phyloP scores from a whole-genome alignment of 2,113 vertebrate genomes.

The Amazona guildingii region DNA sequence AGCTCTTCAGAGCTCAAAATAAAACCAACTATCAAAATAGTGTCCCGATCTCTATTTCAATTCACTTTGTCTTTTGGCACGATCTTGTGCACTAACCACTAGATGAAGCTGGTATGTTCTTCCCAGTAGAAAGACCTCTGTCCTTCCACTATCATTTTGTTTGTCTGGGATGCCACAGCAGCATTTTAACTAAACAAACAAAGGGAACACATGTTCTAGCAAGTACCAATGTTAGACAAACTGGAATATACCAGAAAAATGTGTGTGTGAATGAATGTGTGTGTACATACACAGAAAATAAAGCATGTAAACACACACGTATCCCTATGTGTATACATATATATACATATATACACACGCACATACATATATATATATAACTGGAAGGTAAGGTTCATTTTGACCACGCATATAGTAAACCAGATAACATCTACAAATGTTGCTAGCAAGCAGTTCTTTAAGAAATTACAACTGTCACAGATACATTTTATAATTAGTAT shows the following conservation, averaged over 20 bases:
- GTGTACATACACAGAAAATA: rapidly evolving
- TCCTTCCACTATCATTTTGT: not conserved
- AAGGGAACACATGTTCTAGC: not conserved
- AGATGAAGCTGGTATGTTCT: not conserved
- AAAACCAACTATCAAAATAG: not conserved
- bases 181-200: not conserved
- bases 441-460: not conserved
- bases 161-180: not conserved
- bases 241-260: not conserved
- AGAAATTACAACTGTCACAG: not conserved
- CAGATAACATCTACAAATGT: not conserved
- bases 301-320: rapidly evolving
- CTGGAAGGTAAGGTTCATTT: not conserved
- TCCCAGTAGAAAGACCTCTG: not conserved
- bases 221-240: not conserved
- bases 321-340: no score
- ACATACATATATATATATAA: not conserved
- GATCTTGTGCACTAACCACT: not conserved
- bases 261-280: no score
- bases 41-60: not conserved
- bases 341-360: not conserved
- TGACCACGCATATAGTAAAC: not conserved
- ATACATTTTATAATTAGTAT: not conserved
- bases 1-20: slow-evolving; percentile 12
- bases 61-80: not conserved